Evolutionary conservation across 2,888 invertebrate genomes (phyloP).

Genomic region (Falcaria lacertinaria): DNA sequence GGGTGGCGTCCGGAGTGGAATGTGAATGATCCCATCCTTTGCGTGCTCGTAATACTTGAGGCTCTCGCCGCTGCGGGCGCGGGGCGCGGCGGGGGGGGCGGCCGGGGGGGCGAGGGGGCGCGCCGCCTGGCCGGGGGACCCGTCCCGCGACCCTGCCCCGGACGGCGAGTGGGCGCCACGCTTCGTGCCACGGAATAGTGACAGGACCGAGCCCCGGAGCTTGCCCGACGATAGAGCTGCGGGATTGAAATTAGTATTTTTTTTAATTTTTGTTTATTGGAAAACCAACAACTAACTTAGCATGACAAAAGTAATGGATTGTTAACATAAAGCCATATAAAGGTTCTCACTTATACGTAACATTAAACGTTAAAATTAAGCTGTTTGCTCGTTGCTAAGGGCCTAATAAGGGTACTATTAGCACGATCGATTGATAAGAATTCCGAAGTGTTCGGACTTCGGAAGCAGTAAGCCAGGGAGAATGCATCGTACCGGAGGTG

Average conservation of each 20-base stretch:
- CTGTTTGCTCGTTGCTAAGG: too few species aligned
- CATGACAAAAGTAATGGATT: too few species aligned
- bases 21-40: conserved; percentile 83
- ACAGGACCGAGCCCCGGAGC: conserved; percentile 82
- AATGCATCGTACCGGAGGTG: conserved; percentile 36
- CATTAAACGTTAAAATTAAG: too few species aligned
- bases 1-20: conserved; percentile 87
- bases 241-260: too few species aligned
- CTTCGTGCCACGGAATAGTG: conserved; percentile 82
- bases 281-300: too few species aligned
- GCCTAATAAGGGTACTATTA: too few species aligned
- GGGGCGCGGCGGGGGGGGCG: conserved; percentile 32
- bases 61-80: conserved; percentile 39
- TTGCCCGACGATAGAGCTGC: conserved; percentile 45
- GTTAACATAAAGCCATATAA: too few species aligned
- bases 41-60: conserved; percentile 82
- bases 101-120: conserved; percentile 28
- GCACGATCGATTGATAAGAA: too few species aligned
- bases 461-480: too few species aligned
- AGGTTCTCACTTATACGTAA: too few species aligned
- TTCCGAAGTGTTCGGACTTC: too few species aligned
- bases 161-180: conserved; percentile 52
- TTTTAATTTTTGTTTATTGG: too few species aligned
- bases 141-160: conserved; percentile 54
- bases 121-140: conserved; percentile 48